Percentiles rank a stretch among this genome's conserved stretches.
These are phyloP conservation scores for Epizoanthus rinbou DNA, from an alignment of 92 coral and sea anemone species.

Conservation along the genomic window DNA sequence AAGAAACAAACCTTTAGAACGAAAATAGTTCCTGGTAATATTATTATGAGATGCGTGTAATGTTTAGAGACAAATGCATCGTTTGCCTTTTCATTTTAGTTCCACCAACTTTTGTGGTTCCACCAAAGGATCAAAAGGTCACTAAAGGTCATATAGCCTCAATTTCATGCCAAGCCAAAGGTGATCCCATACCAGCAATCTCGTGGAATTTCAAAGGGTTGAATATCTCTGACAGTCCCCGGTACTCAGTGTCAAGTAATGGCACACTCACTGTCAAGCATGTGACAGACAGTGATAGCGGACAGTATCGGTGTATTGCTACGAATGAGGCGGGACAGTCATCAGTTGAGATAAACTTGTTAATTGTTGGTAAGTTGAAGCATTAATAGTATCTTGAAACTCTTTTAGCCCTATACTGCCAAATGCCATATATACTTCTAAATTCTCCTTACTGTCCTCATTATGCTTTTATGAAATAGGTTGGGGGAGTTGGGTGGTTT, in stretches of 20 bases:
- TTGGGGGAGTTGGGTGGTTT: too few species aligned
- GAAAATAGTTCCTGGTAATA: too few species aligned
- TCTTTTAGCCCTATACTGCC: too few species aligned
- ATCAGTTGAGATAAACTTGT: conserved; percentile 49
- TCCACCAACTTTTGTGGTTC: conserved; percentile 56
- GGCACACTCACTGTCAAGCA: conserved; percentile 52
- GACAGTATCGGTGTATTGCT: conserved; percentile 72
- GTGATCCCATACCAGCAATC: conserved; percentile 80
- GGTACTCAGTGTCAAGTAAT: conserved; percentile 54
- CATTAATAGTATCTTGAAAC: neutral
- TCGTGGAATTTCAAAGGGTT: conserved; percentile 63
- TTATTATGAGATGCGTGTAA: too few species aligned
- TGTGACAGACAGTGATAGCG: conserved; percentile 58
- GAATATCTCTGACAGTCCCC: conserved; percentile 20
- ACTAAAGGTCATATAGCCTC: conserved; percentile 58
- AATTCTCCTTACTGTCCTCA: too few species aligned
- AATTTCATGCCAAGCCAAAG: conserved; percentile 70
- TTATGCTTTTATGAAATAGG: too few species aligned
- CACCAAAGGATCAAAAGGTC: conserved; percentile 73
- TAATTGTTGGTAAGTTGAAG: conserved; percentile 63
- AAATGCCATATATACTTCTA: too few species aligned
- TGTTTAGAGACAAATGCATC: too few species aligned
- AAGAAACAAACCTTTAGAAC: too few species aligned
- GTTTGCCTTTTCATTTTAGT: conserved; percentile 50
- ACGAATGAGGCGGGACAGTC: conserved; percentile 63